phyloP scores from a whole-genome alignment of 1,140 invertebrate genomes.

The Lepeophtheirus salmonis region DNA sequence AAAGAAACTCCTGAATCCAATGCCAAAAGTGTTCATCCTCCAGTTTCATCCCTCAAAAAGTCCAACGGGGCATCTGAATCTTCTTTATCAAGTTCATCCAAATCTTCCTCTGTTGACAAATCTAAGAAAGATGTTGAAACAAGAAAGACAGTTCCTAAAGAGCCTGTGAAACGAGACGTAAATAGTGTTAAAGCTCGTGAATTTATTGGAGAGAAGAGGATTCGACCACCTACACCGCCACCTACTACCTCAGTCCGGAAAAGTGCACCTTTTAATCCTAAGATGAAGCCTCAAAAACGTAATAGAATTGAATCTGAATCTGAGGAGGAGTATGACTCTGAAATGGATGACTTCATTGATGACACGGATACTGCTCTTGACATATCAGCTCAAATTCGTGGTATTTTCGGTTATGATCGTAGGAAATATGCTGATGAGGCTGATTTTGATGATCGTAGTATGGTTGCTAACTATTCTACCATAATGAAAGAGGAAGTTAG shows the following conservation, averaged over 20 bases:
- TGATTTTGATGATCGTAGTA: slow-evolving; percentile 21
- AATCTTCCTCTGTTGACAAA: too few species aligned
- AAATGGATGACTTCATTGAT: slow-evolving; percentile 24
- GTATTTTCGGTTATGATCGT: slow-evolving; percentile 23
- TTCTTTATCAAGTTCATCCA: too few species aligned
- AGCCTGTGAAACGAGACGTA: neutral
- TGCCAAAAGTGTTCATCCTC: neutral
- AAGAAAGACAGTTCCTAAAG: neutral
- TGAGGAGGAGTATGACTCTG: slow-evolving; percentile 22
- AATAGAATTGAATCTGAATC: slow-evolving; percentile 20
- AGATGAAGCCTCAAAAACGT: neutral
- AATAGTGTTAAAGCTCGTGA: slow-evolving; percentile 2
- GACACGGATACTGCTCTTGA: slow-evolving; percentile 21
- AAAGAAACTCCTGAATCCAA: neutral
- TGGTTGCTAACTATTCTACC: slow-evolving; percentile 22
- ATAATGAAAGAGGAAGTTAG: slow-evolving; percentile 22
- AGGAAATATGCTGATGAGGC: slow-evolving; percentile 21
- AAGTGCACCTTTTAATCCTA: neutral
- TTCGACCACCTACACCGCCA: neutral
- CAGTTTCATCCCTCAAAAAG: too few species aligned
- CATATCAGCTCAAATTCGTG: slow-evolving; percentile 21
- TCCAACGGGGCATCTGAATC: too few species aligned
- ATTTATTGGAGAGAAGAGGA: neutral
- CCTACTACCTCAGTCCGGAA: neutral
- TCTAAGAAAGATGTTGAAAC: too few species aligned